Conservation (phyloP, 2,888 invertebrate genomes). For the Oscheius onirici region DNA sequence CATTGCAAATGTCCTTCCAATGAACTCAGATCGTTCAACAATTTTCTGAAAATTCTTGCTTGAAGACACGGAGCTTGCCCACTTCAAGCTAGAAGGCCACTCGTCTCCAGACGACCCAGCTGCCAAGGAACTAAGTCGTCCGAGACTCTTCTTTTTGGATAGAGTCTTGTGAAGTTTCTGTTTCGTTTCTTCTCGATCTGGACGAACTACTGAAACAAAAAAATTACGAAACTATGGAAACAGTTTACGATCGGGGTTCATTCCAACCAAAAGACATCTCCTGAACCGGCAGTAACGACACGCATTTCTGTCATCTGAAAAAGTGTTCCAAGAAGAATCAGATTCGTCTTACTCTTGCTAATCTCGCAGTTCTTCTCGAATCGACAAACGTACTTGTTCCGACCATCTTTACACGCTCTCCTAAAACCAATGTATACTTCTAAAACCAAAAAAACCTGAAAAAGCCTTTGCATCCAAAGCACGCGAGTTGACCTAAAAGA, state of each 20-base stretch:
- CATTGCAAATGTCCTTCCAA: slow-evolving; percentile 48
- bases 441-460: too few relatives aligned
- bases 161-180: slow-evolving; percentile 19
- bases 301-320: slow-evolving; percentile 64
- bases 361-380: slow-evolving; percentile 65
- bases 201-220: slow-evolving; percentile 62
- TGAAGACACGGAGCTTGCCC: not conserved
- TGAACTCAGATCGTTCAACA: slow-evolving; percentile 47
- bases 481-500: slow-evolving; percentile 62
- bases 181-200: slow-evolving; percentile 56
- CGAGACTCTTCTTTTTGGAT: slow-evolving; percentile 17
- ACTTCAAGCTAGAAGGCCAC: slow-evolving; percentile 40
- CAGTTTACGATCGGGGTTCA: slow-evolving; percentile 65
- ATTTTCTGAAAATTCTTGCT: slow-evolving; percentile 49
- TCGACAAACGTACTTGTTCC: slow-evolving; percentile 67
- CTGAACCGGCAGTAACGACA: slow-evolving; percentile 67
- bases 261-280: slow-evolving; percentile 65
- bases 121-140: slow-evolving; percentile 9
- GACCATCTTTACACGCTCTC: slow-evolving; percentile 66
- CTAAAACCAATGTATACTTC: too few relatives aligned
- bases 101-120: slow-evolving; percentile 36
- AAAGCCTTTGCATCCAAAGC: slow-evolving; percentile 67
- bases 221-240: not conserved
- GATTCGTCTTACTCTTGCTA: slow-evolving; percentile 64
- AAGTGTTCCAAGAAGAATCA: too few relatives aligned